Base-by-base conservation (phyloP, 2,888 invertebrate species). In the Oxystoma pomonae region DNA sequence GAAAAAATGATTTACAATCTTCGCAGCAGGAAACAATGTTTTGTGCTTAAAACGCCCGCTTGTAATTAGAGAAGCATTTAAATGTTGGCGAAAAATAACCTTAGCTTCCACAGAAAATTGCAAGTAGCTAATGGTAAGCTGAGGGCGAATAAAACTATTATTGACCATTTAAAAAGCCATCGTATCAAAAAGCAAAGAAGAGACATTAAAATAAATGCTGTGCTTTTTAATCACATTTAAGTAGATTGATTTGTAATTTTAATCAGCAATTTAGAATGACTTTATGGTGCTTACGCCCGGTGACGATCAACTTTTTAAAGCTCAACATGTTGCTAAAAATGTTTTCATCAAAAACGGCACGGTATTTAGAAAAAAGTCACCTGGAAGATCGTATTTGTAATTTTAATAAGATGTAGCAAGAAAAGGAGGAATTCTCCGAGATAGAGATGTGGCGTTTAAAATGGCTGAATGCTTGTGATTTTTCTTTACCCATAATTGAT, bases 401-500 rank as follows among this genome's bases (percentile, higher is more conserved):
- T 69, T 66, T 59, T 68, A 70, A 70, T 70, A 62, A 63, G 67
- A 35, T 35, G 35, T 35, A 35, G 35, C 35, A 35, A 35, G 35
- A 35, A 35, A 35, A 35, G 35, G 35, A 69, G 63, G 73, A 72
- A 73, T 74, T 70, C 67, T 63, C 61, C n/a, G 62, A 56, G 67
- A 71, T 71, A 71, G 68, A 72, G 73, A 69, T 67, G 70, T 72
- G 68, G 71, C 71, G 72, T 72, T 72, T 69, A 67, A 69, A 73
- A 71, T 70, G 70, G 70, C 69, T 73, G 71, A 69, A 74, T 75
- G 70, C 66, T 68, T 73, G 65, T 67, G 68, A 74, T 74, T 72
- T 74, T 73, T 73, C 68, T 69, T 69, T 69, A 64, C 68, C 70
- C 66, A 71, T 75, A 74, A 75, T 75, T 75, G 75, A 75, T 74